Percentiles rank a stretch among this genome's conserved stretches.
Evolutionary conservation across 2,888 invertebrate species (phyloP).

Genomic region (Yponomeuta malinellus): DNA sequence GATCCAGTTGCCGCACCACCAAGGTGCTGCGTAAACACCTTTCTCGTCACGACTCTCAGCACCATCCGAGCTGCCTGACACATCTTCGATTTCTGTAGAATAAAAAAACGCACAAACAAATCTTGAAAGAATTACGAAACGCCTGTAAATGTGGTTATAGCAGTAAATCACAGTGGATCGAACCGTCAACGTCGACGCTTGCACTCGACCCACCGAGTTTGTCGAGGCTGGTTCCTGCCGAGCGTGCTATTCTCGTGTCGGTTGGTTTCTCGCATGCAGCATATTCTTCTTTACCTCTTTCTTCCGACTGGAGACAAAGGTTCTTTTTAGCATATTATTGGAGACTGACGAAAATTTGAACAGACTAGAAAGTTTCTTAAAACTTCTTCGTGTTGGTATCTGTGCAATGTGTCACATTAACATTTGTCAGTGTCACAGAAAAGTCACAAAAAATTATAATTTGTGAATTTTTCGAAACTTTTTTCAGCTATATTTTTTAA

Average conservation of each 20-base stretch:
- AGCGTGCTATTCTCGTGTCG: slow-evolving; percentile 76
- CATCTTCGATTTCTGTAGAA: slow-evolving; percentile 73
- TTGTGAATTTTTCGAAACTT: too few relatives aligned
- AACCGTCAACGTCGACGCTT: slow-evolving; percentile 77
- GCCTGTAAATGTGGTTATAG: not conserved
- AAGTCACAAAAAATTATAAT: too few relatives aligned
- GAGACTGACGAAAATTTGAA: too few relatives aligned
- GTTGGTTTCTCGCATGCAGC: slow-evolving; percentile 67
- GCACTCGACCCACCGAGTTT: slow-evolving; percentile 81
- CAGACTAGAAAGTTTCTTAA: too few relatives aligned
- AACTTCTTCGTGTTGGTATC: too few relatives aligned
- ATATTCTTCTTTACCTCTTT: slow-evolving; percentile 81
- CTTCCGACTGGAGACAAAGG: slow-evolving; percentile 76
- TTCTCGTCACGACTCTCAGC: slow-evolving; percentile 76
- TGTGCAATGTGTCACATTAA: too few relatives aligned
- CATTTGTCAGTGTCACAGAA: too few relatives aligned
- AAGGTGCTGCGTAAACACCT: slow-evolving; percentile 87
- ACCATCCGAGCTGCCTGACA: slow-evolving; percentile 66
- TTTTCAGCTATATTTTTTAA: too few relatives aligned
- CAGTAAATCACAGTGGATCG: slow-evolving; percentile 7
- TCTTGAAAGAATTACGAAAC: slow-evolving; percentile 7
- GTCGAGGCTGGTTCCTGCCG: slow-evolving; percentile 83
- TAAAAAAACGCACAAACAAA: not conserved
- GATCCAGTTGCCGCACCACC: slow-evolving; percentile 87
- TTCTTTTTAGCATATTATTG: not conserved